Evolutionary conservation across 2,797 vertebrate genomes (phyloP).

Genomic region (Falco biarmicus): DNA sequence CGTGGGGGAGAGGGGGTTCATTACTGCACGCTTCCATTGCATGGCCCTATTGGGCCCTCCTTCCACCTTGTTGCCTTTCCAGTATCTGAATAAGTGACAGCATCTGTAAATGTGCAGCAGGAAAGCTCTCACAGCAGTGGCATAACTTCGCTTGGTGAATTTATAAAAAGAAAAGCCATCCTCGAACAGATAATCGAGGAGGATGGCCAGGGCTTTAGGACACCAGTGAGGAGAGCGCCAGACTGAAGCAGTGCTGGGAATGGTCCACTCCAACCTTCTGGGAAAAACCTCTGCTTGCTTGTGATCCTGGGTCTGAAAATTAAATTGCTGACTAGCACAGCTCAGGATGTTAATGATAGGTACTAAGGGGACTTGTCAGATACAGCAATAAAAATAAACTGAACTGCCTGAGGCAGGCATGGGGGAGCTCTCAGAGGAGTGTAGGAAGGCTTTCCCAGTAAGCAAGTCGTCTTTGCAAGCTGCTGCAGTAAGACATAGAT

Average conservation of each 20-base stretch:
- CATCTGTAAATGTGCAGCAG: background rate
- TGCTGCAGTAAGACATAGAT: slow-evolving; percentile 10
- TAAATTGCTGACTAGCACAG: slow-evolving; percentile 31
- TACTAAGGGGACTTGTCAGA: slow-evolving; percentile 53
- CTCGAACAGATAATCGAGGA: background rate
- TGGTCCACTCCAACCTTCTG: background rate
- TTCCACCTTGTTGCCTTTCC: background rate
- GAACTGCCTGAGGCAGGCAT: slow-evolving; percentile 42
- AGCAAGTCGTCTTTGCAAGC: slow-evolving; percentile 5
- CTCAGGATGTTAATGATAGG: slow-evolving; percentile 33
- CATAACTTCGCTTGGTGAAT: background rate
- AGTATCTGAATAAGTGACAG: background rate
- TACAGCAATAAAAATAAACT: slow-evolving; percentile 62
- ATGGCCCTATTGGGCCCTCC: background rate
- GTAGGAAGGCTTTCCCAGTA: slow-evolving; percentile 36
- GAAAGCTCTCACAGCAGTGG: background rate
- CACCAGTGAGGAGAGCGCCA: background rate
- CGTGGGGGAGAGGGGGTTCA: background rate
- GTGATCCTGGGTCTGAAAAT: slow-evolving; percentile 19
- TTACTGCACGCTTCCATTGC: background rate
- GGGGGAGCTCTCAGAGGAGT: slow-evolving; percentile 24
- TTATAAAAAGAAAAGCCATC: background rate
- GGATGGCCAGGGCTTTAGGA: background rate
- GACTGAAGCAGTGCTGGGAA: background rate
- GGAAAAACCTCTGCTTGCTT: slow-evolving; percentile 6